phyloP scores from a whole-genome alignment of 2,113 vertebrate genomes.

The Pristiophorus japonicus region DNA sequence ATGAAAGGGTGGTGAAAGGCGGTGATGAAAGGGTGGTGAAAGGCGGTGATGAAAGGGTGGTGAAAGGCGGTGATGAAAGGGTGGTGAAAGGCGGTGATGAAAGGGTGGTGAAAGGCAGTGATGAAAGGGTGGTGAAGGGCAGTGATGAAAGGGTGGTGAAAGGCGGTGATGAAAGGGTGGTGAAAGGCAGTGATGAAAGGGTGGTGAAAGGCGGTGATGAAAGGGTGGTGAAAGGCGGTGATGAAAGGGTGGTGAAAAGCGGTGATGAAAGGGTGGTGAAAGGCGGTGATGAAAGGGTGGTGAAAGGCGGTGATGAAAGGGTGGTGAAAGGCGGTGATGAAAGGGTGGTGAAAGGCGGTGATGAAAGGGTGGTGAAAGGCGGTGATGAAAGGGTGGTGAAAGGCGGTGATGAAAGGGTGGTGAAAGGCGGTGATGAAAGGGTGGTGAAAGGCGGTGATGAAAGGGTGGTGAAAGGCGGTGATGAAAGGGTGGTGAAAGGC shows the following conservation, averaged over 20 bases:
- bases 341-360: background rate
- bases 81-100: background rate
- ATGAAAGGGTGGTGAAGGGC: too few relatives aligned
- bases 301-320: background rate
- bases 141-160: too few relatives aligned
- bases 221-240: background rate
- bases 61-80: background rate
- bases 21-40: too few relatives aligned
- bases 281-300: background rate
- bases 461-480: background rate
- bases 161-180: background rate
- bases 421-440: background rate
- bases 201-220: too few relatives aligned
- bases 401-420: background rate
- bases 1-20: too few relatives aligned
- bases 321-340: background rate
- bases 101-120: background rate
- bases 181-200: background rate
- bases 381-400: background rate
- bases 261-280: too few relatives aligned
- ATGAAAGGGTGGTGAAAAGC: too few relatives aligned
- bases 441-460: background rate
- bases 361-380: too few relatives aligned
- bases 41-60: background rate
- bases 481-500: too few relatives aligned